These are phyloP conservation scores for Leptosomus discolor DNA, from an alignment of 2,113 vertebrate species.

Conservation along the genomic window DNA sequence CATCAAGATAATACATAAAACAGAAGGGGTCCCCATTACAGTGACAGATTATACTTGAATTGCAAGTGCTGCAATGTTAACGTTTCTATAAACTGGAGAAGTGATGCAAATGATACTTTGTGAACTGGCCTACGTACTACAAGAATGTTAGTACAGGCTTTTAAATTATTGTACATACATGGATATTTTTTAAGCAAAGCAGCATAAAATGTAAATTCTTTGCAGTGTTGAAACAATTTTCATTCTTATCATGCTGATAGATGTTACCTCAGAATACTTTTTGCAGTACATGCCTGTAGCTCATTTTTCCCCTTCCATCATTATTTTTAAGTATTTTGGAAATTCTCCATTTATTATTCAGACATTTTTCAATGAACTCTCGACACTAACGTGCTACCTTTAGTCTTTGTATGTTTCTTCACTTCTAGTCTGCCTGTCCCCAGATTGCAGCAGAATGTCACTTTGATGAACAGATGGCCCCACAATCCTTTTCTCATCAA, in stretches of 20 bases:
- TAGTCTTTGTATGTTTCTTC: neutral
- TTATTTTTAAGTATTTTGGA: neutral
- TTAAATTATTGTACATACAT: conserved; percentile 43
- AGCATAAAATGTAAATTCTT: neutral
- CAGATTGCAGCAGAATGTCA: neutral
- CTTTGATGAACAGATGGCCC: neutral
- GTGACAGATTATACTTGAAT: neutral
- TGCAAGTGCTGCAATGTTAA: neutral
- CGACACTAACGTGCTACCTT: neutral
- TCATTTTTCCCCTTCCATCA: neutral
- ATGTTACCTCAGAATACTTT: neutral
- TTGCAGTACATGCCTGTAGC: neutral
- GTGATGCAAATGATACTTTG: neutral
- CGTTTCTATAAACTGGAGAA: neutral
- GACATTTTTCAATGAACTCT: neutral
- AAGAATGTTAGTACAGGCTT: conserved; percentile 49
- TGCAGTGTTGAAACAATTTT: neutral
- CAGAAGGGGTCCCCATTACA: neutral
- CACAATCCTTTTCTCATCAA: neutral
- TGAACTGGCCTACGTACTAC: conserved; percentile 7
- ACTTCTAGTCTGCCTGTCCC: neutral
- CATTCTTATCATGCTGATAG: neutral
- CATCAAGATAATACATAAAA: neutral
- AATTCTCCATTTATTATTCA: neutral
- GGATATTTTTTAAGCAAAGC: conserved; percentile 38